A percentile compares a stretch with the other conserved stretches of the same genome.
phyloP scores from a whole-genome alignment of 2,888 invertebrate genomes.

The Pasiphila rectangulata region DNA sequence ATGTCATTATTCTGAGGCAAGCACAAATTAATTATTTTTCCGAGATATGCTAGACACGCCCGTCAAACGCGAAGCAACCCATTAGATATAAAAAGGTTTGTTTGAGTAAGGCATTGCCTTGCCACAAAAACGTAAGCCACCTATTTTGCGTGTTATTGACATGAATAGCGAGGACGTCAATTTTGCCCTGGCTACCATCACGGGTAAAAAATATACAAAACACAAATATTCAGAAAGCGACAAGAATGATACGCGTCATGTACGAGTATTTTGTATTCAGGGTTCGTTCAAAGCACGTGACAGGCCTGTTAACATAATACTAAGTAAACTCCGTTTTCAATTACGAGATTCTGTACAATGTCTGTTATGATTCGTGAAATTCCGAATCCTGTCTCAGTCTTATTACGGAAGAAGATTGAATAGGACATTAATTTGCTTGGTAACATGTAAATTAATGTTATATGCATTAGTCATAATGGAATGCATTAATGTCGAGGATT shows the following conservation, averaged over 20 bases:
- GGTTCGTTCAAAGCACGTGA: constrained; percentile 64
- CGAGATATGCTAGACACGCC: background rate
- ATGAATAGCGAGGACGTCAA: constrained; percentile 6
- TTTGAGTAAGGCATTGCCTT: background rate
- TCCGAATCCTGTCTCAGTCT: constrained; percentile 39
- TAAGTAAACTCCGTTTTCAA: constrained; percentile 69
- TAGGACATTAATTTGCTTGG: constrained; percentile 55
- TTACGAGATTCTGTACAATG: constrained; percentile 54
- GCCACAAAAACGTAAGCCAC: background rate
- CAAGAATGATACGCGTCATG: constrained; percentile 56
- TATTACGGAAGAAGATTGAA: constrained; percentile 44
- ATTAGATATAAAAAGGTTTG: background rate
- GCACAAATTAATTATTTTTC: no score
- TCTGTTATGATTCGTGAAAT: constrained; percentile 46
- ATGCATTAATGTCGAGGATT: constrained; percentile 58
- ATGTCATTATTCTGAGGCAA: no score
- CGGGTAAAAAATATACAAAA: constrained; percentile 19
- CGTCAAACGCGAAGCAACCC: background rate
- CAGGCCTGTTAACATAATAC: constrained; percentile 58
- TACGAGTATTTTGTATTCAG: constrained; percentile 63
- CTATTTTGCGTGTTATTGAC: constrained; percentile 3
- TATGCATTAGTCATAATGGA: constrained; percentile 58
- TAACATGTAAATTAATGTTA: no score
- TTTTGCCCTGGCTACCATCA: constrained; percentile 5
- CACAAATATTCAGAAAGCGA: constrained; percentile 32